Percentiles rank a stretch among this genome's conserved stretches.
These are phyloP conservation scores for Lineus longissimus DNA, from an alignment of 1,140 invertebrate genomes.

Conservation along the genomic window DNA sequence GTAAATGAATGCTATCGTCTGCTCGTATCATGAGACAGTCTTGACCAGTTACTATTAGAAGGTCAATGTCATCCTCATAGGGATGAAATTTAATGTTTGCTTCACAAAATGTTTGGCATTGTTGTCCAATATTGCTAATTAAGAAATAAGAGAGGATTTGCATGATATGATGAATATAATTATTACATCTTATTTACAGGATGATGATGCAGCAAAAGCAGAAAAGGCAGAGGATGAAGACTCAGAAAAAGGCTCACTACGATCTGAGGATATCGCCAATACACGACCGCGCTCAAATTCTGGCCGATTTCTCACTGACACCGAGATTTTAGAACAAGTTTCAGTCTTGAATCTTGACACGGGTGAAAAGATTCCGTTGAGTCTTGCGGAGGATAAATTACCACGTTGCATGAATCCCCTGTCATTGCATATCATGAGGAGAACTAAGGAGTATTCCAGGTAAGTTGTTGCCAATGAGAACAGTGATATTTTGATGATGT, in stretches of 20 bases:
- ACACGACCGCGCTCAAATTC: slow-evolving; percentile 39
- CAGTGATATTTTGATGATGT: no score
- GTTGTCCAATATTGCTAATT: no score
- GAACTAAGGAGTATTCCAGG: slow-evolving; percentile 83
- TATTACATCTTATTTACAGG: slow-evolving; percentile 4
- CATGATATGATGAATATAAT: no score
- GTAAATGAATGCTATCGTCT: neutral
- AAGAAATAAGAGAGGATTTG: no score
- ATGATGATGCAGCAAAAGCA: slow-evolving; percentile 5
- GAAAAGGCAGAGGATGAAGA: slow-evolving; percentile 6
- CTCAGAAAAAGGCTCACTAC: neutral
- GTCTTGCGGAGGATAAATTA: slow-evolving; percentile 83
- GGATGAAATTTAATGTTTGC: no score
- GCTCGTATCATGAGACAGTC: neutral
- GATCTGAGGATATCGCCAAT: slow-evolving; percentile 14
- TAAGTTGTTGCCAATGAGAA: slow-evolving; percentile 23
- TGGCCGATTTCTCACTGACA: slow-evolving; percentile 41
- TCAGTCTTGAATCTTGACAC: slow-evolving; percentile 92
- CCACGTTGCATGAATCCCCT: slow-evolving; percentile 88
- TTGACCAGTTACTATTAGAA: no score
- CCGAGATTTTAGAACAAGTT: slow-evolving; percentile 85
- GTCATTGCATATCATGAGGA: slow-evolving; percentile 88
- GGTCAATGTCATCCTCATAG: no score
- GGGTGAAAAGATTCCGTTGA: slow-evolving; percentile 81
- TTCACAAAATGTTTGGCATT: no score